Evolutionary conservation across 2,113 vertebrate genomes (phyloP).

Genomic region (Caranx melampygus): DNA sequence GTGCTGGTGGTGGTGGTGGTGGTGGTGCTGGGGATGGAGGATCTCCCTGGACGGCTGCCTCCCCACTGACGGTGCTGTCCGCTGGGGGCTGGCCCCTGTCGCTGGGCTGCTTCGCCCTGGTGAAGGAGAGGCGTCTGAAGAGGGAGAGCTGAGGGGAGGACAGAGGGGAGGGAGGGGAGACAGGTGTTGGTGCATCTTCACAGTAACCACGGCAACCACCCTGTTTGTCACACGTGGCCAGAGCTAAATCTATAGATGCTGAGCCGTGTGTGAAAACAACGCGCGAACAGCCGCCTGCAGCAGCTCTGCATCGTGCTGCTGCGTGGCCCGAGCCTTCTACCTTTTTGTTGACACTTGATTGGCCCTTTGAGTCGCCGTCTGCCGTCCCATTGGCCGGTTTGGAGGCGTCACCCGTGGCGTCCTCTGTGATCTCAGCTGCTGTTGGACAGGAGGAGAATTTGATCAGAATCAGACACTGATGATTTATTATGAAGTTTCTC

Average conservation of each 20-base stretch:
- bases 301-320: no score
- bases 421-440: conserved; percentile 35
- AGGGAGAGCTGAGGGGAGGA: conserved; percentile 73
- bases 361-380: conserved; percentile 48
- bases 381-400: conserved; percentile 62
- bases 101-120: conserved; percentile 51
- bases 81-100: conserved; percentile 14
- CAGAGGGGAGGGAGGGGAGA: neutral
- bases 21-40: neutral
- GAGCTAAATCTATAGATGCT: no score
- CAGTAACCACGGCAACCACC: no score
- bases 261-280: no score
- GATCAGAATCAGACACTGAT: neutral
- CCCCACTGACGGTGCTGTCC: neutral
- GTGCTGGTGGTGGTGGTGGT: neutral
- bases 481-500: neutral
- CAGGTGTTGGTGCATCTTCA: no score
- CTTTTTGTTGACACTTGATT: conserved; percentile 75
- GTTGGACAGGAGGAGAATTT: neutral
- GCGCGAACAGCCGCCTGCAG: no score
- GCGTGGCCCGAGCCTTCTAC: conserved; percentile 37
- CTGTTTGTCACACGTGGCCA: no score
- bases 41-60: neutral
- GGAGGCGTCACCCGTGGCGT: neutral
- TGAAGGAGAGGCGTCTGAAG: conserved; percentile 75